Conservation (phyloP, 2,113 vertebrate genomes). For the Phalacrocorax pelagicus region DNA sequence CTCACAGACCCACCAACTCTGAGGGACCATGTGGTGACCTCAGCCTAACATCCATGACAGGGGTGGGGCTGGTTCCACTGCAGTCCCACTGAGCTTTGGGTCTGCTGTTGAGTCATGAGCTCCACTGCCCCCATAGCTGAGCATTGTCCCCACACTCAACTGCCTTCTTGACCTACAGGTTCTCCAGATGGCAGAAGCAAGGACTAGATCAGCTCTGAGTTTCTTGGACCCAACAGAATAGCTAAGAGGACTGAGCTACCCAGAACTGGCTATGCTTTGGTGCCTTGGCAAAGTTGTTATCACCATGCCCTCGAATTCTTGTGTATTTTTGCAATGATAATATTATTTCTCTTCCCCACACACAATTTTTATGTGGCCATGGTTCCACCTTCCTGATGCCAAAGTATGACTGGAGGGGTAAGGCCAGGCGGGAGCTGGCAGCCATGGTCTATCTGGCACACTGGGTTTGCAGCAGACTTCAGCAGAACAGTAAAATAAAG, state of each 20-base stretch:
- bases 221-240: background rate
- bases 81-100: background rate
- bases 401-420: background rate
- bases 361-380: rapidly evolving
- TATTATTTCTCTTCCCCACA: background rate
- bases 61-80: background rate
- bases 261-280: rapidly evolving
- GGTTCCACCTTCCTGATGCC: background rate
- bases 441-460: rapidly evolving
- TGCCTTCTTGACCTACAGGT: background rate
- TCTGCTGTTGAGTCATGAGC: background rate
- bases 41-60: background rate
- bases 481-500: background rate
- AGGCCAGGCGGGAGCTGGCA: background rate
- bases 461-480: background rate
- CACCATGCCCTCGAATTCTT: rapidly evolving
- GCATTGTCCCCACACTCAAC: background rate
- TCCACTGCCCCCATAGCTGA: background rate
- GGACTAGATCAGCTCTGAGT: background rate
- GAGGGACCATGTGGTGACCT: background rate
- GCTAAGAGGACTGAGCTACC: background rate
- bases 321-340: background rate
- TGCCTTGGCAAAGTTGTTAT: background rate
- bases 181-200: background rate
- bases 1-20: background rate